A percentile compares a stretch with the other conserved stretches of the same genome.
These are phyloP conservation scores for Nomada ferruginata DNA, from an alignment of 2,888 invertebrate genomes.

Conservation along the genomic window DNA sequence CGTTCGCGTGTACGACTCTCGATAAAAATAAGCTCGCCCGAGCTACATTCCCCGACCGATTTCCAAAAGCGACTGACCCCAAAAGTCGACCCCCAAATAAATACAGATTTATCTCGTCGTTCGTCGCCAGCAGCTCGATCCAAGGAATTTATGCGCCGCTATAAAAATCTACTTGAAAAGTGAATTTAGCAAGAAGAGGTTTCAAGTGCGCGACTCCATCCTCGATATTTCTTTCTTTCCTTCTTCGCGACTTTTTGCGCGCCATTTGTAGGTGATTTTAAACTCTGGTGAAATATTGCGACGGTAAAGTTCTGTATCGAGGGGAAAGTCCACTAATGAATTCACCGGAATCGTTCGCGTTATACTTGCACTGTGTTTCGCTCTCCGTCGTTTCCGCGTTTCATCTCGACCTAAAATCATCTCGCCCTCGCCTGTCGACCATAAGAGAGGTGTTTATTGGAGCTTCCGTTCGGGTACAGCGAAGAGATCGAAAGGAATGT, in stretches of 20 bases:
- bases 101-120: constrained; percentile 38
- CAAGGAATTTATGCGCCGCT: constrained; percentile 36
- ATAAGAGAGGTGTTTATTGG: constrained; percentile 11
- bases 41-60: constrained; percentile 47
- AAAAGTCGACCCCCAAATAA: constrained; percentile 41
- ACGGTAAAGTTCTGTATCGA: constrained; percentile 26
- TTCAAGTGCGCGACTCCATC: neutral
- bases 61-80: constrained; percentile 43
- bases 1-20: neutral
- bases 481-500: constrained; percentile 7
- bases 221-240: neutral
- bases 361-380: neutral
- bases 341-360: constrained; percentile 18
- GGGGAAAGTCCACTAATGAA: constrained; percentile 58
- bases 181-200: neutral
- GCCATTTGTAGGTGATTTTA: constrained; percentile 47
- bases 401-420: constrained; percentile 28
- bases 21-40: constrained; percentile 40
- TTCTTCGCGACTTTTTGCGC: constrained; percentile 1
- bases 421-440: neutral
- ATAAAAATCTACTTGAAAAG: constrained; percentile 10
- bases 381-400: constrained; percentile 14
- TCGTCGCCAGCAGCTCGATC: constrained; percentile 13
- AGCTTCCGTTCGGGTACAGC: constrained; percentile 14
- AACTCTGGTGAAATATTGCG: constrained; percentile 25